These are phyloP conservation scores for Hippolais icterina DNA, from an alignment of 2,113 vertebrate species.

Conservation along the genomic window DNA sequence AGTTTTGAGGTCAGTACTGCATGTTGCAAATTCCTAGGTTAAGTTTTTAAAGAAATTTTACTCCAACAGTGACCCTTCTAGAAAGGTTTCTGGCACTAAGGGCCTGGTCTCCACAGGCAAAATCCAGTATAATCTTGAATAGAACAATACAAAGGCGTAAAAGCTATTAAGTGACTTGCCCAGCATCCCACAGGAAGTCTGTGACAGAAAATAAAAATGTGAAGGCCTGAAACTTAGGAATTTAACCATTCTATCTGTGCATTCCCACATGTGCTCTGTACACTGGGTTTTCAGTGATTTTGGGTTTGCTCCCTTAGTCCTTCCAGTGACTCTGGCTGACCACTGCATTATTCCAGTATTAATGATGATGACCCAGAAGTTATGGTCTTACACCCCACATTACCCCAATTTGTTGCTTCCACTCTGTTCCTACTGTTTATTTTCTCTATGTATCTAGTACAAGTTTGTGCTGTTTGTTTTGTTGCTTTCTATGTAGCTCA, in stretches of 20 bases:
- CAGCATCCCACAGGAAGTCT: constrained; percentile 44
- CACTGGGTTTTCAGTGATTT: not conserved
- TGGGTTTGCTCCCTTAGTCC: not conserved
- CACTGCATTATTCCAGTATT: accelerated
- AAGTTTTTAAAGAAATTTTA: not conserved
- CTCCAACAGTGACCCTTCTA: not conserved
- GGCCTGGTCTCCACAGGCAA: not conserved
- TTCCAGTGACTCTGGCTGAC: not conserved
- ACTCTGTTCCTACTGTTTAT: not conserved
- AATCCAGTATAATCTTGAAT: not conserved
- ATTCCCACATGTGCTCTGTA: not conserved
- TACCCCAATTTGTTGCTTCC: not conserved
- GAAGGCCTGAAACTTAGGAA: not conserved
- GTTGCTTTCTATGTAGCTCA: not conserved
- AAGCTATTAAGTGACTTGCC: not conserved
- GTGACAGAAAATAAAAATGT: constrained; percentile 30
- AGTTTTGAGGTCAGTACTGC: not conserved
- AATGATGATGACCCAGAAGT: not conserved
- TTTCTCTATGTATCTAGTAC: not conserved
- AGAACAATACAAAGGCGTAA: constrained; percentile 31
- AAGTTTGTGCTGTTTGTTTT: not conserved
- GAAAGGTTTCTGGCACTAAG: not conserved
- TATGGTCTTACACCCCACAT: not conserved
- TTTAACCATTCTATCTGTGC: not conserved
- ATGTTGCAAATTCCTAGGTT: not conserved